Evolutionary conservation across 2,797 vertebrate genomes (phyloP).

Genomic region (Eulemur mongoz): DNA sequence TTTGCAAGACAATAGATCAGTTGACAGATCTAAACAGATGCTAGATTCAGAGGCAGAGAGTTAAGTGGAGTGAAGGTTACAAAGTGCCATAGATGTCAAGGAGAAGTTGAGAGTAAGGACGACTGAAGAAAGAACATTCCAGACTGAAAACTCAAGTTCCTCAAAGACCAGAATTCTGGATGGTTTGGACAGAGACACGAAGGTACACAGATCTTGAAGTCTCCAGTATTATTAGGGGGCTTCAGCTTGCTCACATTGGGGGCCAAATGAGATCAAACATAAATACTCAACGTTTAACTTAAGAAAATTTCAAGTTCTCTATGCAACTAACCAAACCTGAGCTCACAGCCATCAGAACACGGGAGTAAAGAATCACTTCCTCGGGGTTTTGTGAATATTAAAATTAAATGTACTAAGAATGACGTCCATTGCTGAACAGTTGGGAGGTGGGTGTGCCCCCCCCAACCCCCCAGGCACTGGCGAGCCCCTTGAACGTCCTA

Average conservation of each 20-base stretch:
- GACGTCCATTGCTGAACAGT: background rate
- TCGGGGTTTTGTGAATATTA: background rate
- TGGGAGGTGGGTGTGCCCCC: constrained; percentile 32
- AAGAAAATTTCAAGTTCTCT: constrained; percentile 24
- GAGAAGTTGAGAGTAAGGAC: background rate
- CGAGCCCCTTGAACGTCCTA: background rate
- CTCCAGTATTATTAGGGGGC: background rate
- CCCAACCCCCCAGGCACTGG: background rate
- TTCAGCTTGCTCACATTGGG: background rate
- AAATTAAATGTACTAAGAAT: background rate
- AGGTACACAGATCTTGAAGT: background rate
- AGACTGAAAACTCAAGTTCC: constrained; percentile 44
- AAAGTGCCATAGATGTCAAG: background rate
- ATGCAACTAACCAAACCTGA: constrained; percentile 23
- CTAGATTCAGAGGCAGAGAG: background rate
- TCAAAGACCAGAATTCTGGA: background rate
- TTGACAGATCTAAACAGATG: background rate
- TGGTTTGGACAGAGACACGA: background rate
- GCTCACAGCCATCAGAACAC: background rate
- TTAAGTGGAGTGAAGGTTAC: background rate
- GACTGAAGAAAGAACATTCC: constrained; percentile 60
- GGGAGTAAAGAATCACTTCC: background rate
- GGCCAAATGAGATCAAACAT: background rate
- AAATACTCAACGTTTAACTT: background rate
- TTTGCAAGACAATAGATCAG: background rate